Base-by-base conservation (phyloP, 2,797 vertebrate genomes). In the Hydrolagus colliei region DNA sequence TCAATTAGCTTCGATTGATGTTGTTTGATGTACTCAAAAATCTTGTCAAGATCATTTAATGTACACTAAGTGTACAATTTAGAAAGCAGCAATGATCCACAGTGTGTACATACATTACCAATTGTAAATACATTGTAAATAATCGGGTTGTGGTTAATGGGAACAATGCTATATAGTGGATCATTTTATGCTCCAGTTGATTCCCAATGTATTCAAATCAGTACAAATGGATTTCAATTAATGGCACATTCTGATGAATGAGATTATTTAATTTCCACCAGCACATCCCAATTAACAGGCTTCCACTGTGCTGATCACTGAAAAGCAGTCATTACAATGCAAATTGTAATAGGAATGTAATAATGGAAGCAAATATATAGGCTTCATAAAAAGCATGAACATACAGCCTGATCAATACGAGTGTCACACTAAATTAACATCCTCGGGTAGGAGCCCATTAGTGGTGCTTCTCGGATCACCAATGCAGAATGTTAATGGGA, bases 181-280 rank as follows among this genome's bases (percentile, higher is more conserved):
- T 84, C 41, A 35, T 68, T 41, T 71, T 71, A 84, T 71, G 79
- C 79, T 18, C 65, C 9, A 52, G 65, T 71, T 82, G 71, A 84
- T 52, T 52, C 32, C 32, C 79, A 84, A 41, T n/a, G 16, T 71
- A 82, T 84, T 84, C 71, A 84, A 71, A 84, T 84, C 65, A 84
- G 79, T 52, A 63, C 32, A 84, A 84, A 71, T 84, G 79, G 79
- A 84, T 71, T 84, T 71, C 79, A 84, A 84, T 71, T 84, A 84
- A 82, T 82, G 79, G 68, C 27, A 68, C 79, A 68, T 20, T 84
- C 32, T 84, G 79, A 84, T 84, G 16, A 84, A 84, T 84, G 79
- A 67, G 79, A 52, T 68, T 35, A 71, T 84, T 84, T 84, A 84
- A 41, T 84, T 84, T 84, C 79, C 79, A 52, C 16, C 65, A 52